Base-by-base conservation (phyloP, 2,888 invertebrate genomes). In the Koerneria pararmatus region DNA sequence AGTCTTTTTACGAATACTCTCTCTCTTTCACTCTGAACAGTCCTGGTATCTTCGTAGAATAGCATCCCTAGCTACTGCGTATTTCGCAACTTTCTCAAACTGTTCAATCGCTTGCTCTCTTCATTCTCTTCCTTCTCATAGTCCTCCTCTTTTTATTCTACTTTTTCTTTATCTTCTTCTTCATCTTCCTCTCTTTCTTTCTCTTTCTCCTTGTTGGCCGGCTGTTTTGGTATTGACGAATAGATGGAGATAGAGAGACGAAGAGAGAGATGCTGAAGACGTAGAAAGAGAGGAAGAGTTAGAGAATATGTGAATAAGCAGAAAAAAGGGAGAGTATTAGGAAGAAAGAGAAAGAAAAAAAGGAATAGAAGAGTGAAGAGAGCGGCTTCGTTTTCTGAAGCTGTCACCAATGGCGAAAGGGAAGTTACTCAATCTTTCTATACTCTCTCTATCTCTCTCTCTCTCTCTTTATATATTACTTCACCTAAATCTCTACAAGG, bases 381-480 rank as follows among this genome's bases (percentile, higher is more conserved):
- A n/a, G n/a, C n/a, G n/a, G n/a, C n/a, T n/a, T n/a, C n/a, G n/a
- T n/a, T n/a, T n/a, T n/a, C n/a, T n/a, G n/a, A n/a, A n/a, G n/a
- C n/a, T n/a, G n/a, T n/a, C n/a, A n/a, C n/a, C n/a, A n/a, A n/a
- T n/a, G n/a, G n/a, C n/a, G n/a, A n/a, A n/a, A n/a, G n/a, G n/a
- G n/a, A n/a, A 15, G 11, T 19, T 19, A 11, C 46, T 46, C 46
- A 46, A 11, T 46, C 46, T 46, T 11, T 46, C 11, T n/a, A 27
- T 32, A 11, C 32, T 35, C 24, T 27, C 48, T 24, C 54, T 54
- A 46, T 15, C 54, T 54, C 54, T 22, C 54, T 27, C 29, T 54
- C 54, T 54, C 22, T n/a, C 46, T 59, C 60, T 31, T 60, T 60
- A 60, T 60, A 46, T 60, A 46, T 60, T 58, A 19, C 27, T 58